phyloP scores from a whole-genome alignment of 2,113 vertebrate species.

The Malurus melanocephalus region DNA sequence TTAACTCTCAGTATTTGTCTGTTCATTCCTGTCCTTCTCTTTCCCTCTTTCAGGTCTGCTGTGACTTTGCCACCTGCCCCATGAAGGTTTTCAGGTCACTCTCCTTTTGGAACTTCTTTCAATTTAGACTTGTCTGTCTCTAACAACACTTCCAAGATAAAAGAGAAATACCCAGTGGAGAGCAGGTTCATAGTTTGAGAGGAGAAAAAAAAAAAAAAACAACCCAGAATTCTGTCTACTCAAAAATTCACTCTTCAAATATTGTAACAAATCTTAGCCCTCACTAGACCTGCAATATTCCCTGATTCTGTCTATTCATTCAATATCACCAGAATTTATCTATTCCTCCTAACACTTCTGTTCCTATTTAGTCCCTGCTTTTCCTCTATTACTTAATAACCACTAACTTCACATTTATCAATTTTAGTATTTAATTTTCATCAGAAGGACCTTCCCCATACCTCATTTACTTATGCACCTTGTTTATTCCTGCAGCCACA shows the following conservation, averaged over 20 bases:
- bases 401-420: neutral
- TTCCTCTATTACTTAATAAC: neutral
- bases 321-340: neutral
- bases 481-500: neutral
- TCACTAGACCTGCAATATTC: neutral
- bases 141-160: neutral
- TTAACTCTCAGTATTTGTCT: neutral
- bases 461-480: neutral
- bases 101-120: neutral
- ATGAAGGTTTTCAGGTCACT: neutral
- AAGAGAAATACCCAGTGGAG: neutral
- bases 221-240: neutral
- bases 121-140: neutral
- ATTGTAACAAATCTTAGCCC: neutral
- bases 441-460: neutral
- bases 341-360: neutral
- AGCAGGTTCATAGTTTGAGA: neutral
- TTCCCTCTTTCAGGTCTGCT: neutral
- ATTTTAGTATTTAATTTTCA: neutral
- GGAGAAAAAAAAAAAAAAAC: rapidly evolving
- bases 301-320: neutral
- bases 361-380: neutral
- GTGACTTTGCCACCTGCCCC: neutral
- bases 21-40: neutral
- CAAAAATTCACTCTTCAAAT: neutral